Base-by-base conservation (phyloP, 1,140 invertebrate genomes). In the Scaptomyza montana region DNA sequence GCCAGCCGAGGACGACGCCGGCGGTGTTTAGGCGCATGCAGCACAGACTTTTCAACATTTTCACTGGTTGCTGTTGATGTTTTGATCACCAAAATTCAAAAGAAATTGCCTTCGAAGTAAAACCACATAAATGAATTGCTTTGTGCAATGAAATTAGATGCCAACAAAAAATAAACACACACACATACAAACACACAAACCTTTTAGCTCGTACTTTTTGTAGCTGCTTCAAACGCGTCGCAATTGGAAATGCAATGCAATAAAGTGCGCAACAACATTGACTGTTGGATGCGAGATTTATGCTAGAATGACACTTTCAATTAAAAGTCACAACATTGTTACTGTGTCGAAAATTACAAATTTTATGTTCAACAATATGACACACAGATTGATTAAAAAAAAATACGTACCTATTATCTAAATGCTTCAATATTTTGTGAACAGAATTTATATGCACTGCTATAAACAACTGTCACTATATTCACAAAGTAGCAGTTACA, bases 1-100 rank as follows among this genome's bases (percentile, higher is more conserved):
- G 10, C 82, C 82, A 90, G 5, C 82, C 89, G 9, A 90, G 51
- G 0, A 90, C 69, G 6, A 89, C 43, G 12, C 80, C 89, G 19
- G 74, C 78, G 39, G 89, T 90, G 43, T 68, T 74, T 1, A 90
- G 71, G 7, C 84, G 78, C 70, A 90, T 74, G 36, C 70, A 71
- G 13, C 54, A 85, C 0, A 80, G 56, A 5, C 19, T 67, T 39
- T 46, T 56, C 63, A 90, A 39, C 80, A 81, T 89, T 56, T 74
- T 85, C 16, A 47, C 36, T 51, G 19, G 36, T 36, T 2, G 10
- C 36, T 36, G 33, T 36, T 36, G 30, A 19, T 41, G 8, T 33
- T 5, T 59, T 16, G 5, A 39, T 39, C 5, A 47, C 25, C 2
- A 46, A 33, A 53, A n/a, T 51, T 30, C 1, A 30, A 59, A 49